These are phyloP conservation scores for Watsonalla cultraria DNA, from an alignment of 2,888 invertebrate genomes.

Conservation along the genomic window DNA sequence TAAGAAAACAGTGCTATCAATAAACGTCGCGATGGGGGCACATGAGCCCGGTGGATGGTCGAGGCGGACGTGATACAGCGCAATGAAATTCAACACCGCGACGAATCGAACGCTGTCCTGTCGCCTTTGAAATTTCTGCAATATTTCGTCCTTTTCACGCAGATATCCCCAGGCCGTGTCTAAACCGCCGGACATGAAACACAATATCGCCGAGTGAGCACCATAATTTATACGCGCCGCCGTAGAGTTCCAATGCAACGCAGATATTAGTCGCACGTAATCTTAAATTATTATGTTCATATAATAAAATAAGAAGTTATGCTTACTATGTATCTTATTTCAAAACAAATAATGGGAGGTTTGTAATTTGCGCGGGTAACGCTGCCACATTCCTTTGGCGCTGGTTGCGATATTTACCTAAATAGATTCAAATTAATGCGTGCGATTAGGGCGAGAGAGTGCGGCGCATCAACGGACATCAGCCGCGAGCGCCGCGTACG, in stretches of 20 bases:
- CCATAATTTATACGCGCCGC: conserved; percentile 71
- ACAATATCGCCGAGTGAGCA: conserved; percentile 70
- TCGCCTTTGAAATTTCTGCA: conserved; percentile 76
- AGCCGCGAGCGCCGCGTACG: conserved; percentile 17
- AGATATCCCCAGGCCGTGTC: conserved; percentile 72
- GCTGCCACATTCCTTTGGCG: conserved; percentile 37
- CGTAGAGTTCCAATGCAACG: conserved; percentile 39
- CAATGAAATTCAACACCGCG: conserved; percentile 76
- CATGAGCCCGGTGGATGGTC: conserved; percentile 50
- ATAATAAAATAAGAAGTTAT: background rate
- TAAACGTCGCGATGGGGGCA: conserved; percentile 55
- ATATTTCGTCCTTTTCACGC: conserved; percentile 78
- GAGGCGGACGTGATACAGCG: conserved; percentile 55
- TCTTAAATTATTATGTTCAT: conserved; percentile 42
- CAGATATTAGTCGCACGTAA: conserved; percentile 56
- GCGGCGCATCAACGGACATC: conserved; percentile 33
- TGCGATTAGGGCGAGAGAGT: conserved; percentile 37
- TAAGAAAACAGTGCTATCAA: conserved; percentile 61
- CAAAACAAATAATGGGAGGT: conserved; percentile 8
- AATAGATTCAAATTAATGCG: conserved; percentile 63
- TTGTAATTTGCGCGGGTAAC: conserved; percentile 19
- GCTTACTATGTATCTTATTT: background rate
- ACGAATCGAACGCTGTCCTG: conserved; percentile 77
- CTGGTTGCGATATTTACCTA: conserved; percentile 49
- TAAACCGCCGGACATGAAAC: conserved; percentile 75